These are phyloP conservation scores for Odontesthes bonariensis DNA, from an alignment of 2,113 vertebrate genomes.

Conservation along the genomic window DNA sequence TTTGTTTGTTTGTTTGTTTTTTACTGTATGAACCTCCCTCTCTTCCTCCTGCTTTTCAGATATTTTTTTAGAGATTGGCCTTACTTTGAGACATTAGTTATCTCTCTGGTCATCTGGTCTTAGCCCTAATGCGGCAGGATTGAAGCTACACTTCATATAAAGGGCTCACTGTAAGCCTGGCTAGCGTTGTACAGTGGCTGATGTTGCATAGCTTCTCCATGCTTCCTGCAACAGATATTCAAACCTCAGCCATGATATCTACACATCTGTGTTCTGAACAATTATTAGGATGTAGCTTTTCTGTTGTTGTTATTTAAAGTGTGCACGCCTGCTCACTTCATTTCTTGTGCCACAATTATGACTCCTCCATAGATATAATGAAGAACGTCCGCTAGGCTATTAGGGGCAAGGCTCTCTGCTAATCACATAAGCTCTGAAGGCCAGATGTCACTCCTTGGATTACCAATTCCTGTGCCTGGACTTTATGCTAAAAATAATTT, in stretches of 20 bases:
- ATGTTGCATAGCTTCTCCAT: conserved; percentile 22
- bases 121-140: conserved; percentile 73
- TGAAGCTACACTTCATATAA: conserved; percentile 54
- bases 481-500: conserved; percentile 86
- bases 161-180: conserved; percentile 52
- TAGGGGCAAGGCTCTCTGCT: conserved; percentile 78
- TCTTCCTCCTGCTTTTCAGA: conserved; percentile 27
- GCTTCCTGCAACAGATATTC: conserved; percentile 16
- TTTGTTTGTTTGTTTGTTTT: conserved; percentile 28
- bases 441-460: conserved; percentile 86
- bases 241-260: conserved; percentile 6
- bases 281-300: background rate
- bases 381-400: conserved; percentile 79
- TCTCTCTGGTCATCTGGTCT: conserved; percentile 71
- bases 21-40: conserved; percentile 32
- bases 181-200: conserved; percentile 26
- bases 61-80: conserved; percentile 3
- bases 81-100: conserved; percentile 48
- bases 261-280: background rate
- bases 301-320: background rate
- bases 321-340: background rate
- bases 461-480: conserved; percentile 79
- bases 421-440: conserved; percentile 83
- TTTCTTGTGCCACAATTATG: conserved; percentile 17
- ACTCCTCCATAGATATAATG: conserved; percentile 67